Base-by-base conservation (phyloP, 64 coral and sea anemone genomes). In the Pachyseris speciosa region DNA sequence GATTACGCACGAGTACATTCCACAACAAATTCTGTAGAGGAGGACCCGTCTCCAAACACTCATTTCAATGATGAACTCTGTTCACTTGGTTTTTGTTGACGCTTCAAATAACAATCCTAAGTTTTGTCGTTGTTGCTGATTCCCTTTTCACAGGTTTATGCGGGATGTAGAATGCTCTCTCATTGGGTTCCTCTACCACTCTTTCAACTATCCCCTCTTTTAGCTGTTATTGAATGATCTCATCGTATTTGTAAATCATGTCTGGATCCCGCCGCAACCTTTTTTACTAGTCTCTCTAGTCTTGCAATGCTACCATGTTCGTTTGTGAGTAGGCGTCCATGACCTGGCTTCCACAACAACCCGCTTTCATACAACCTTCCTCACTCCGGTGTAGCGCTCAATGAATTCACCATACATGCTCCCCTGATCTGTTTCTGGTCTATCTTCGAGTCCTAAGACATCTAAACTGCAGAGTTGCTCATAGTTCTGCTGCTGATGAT, bases 41-140 rank as follows among this genome's bases (percentile, higher is more conserved):
- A 2, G 89, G 89, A 16, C 89, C 67, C 1, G 80, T 84, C 19
- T 92, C 78, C 36, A 92, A 57, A 42, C 89, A 92, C 2, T 92
- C 79, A 10, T 92, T 92, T 16, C n/a, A 90, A 31, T 32, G 78
- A 83, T 9, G 30, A 27, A 11, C 24, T 22, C 2, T 60, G 32
- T 30, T 63, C 78, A 33, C 7, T 39, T 6, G 53, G 44, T 13
- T 32, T n/a, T 13, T n/a, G 53, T 32, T 83, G 52, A 83, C 5
- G 78, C 49, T 2, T 83, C 78, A 64, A 59, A 63, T 37, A n/a
- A 59, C 78, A 39, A 31, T 32, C 0, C 78, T 15, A 36, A 59
- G 49, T 17, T 63, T 59, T 9, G 58, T 64, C 5, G 53, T 37
- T 20, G 47, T 22, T 17, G 50, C 34, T 64, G 79, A 38, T 22